A percentile compares a stretch with the other conserved stretches of the same genome.
Evolutionary conservation across 2,888 invertebrate genomes (phyloP).

Genomic region (Chydorus sphaericus): DNA sequence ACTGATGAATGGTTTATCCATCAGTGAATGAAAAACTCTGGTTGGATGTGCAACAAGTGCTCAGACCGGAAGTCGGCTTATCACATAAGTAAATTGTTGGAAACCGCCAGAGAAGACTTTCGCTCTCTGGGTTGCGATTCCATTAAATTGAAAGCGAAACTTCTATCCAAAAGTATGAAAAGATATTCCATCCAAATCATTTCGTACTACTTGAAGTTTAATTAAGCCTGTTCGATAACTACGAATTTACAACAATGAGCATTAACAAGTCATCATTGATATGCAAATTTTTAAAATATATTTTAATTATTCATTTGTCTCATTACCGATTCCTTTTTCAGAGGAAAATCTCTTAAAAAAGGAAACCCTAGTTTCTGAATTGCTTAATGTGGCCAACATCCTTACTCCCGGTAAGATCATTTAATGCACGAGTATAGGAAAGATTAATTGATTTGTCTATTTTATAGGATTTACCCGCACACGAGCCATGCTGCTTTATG

Average conservation of each 20-base stretch:
- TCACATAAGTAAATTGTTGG: slow-evolving; percentile 4
- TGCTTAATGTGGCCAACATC: no score
- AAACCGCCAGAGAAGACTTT: slow-evolving; percentile 19
- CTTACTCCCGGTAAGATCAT: no score
- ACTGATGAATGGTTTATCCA: no score
- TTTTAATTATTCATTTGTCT: no score
- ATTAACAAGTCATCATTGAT: no score
- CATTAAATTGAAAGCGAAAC: slow-evolving; percentile 12
- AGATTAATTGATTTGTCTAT: slow-evolving; percentile 12
- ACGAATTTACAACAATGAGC: no score
- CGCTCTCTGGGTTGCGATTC: slow-evolving; percentile 16
- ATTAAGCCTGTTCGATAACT: no score
- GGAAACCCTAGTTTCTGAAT: no score
- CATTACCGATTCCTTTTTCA: no score
- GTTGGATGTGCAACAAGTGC: slow-evolving; percentile 27
- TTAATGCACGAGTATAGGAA: background rate
- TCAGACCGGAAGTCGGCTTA: background rate
- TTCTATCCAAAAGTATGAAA: slow-evolving; percentile 27
- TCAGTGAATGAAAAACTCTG: no score
- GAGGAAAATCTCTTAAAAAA: no score
- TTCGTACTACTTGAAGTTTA: slow-evolving; percentile 60
- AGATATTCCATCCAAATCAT: slow-evolving; percentile 50
- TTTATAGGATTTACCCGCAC: slow-evolving; percentile 51
- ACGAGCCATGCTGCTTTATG: slow-evolving; percentile 54
- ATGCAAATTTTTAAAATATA: slow-evolving; percentile 44